Evolutionary conservation across 1,140 invertebrate species (phyloP).

Genomic region (Bombus affinis): DNA sequence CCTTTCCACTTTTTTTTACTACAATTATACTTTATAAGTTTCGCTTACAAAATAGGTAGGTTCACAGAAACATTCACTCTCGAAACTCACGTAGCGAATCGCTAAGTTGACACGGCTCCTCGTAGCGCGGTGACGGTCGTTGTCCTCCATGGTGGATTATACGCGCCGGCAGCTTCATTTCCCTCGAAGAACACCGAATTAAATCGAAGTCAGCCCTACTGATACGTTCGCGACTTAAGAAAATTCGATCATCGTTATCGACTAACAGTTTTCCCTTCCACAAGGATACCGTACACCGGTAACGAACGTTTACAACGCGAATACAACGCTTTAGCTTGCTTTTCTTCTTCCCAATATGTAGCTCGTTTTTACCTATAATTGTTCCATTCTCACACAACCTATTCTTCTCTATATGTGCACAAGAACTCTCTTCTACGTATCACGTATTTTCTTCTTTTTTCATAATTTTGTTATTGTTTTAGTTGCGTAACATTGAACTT

Average conservation of each 20-base stretch:
- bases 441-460: not conserved
- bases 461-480: not conserved
- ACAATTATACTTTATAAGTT: not conserved
- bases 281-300: too few species aligned
- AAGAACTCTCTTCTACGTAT: too few species aligned
- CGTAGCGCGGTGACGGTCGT: constrained; percentile 38
- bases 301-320: not conserved
- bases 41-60: not conserved
- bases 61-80: constrained; percentile 74
- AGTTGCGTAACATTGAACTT: constrained; percentile 48
- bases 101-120: constrained; percentile 67
- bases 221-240: not conserved
- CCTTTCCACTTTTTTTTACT: not conserved
- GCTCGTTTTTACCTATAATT: not conserved
- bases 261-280: not conserved
- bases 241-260: constrained; percentile 3
- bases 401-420: not conserved
- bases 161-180: constrained; percentile 41
- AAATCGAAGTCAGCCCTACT: constrained; percentile 6
- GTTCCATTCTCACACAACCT: not conserved
- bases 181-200: constrained; percentile 32
- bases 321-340: not conserved
- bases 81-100: constrained; percentile 75
- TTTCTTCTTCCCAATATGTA: not conserved
- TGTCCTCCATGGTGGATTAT: constrained; percentile 44